These are phyloP conservation scores for Lasioglossum marginatum DNA, from an alignment of 2,888 invertebrate genomes.

Conservation along the genomic window DNA sequence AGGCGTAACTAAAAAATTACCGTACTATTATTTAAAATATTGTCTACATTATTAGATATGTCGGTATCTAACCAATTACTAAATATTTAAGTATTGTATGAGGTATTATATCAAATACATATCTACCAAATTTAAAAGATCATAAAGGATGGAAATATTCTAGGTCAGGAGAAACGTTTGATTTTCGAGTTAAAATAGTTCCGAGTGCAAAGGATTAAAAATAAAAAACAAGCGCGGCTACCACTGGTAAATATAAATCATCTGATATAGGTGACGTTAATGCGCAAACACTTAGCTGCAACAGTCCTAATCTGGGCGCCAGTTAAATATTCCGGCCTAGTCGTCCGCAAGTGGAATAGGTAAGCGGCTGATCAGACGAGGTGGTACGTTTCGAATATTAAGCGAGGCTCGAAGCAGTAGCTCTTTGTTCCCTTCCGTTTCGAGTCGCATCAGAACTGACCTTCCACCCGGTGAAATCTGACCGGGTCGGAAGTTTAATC, in stretches of 20 bases:
- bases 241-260: too few species aligned
- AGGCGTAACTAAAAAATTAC: too few species aligned
- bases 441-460: background rate
- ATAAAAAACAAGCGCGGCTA: background rate
- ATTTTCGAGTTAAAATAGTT: too few species aligned
- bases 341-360: slow-evolving; percentile 4
- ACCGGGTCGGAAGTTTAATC: slow-evolving; percentile 2
- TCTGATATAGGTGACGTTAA: background rate
- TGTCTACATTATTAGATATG: too few species aligned
- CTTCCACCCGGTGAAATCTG: background rate
- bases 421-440: background rate
- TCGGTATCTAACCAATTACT: too few species aligned
- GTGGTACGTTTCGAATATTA: background rate
- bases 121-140: too few species aligned
- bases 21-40: too few species aligned
- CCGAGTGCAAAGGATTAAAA: too few species aligned
- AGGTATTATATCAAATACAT: too few species aligned
- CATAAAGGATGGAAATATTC: too few species aligned
- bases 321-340: background rate
- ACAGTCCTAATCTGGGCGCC: background rate
- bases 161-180: too few species aligned
- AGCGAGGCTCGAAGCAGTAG: background rate
- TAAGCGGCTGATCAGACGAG: background rate
- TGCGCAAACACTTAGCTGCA: background rate
- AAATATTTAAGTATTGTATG: too few species aligned